A percentile compares a stretch with the other conserved stretches of the same genome.
phyloP scores from a whole-genome alignment of 2,797 vertebrate species.

The Garrulus glandarius region DNA sequence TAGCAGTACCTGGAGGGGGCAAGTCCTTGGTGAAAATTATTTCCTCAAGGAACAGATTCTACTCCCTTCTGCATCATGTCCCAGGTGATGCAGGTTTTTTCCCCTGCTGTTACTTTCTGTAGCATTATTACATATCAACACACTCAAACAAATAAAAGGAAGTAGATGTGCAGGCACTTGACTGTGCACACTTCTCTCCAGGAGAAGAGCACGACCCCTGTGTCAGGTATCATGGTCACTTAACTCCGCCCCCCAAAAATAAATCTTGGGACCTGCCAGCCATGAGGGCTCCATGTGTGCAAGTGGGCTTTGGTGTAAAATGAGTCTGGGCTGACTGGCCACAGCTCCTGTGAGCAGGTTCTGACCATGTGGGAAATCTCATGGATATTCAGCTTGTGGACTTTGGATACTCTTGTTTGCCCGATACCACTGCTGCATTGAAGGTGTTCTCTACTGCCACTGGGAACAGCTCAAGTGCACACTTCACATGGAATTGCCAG shows the following conservation, averaged over 20 bases:
- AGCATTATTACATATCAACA: not conserved
- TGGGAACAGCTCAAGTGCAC: not conserved
- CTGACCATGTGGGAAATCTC: not conserved
- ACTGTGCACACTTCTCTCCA: rapidly evolving
- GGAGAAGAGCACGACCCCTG: rapidly evolving
- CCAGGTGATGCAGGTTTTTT: not conserved
- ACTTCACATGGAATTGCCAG: not conserved
- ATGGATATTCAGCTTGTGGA: not conserved
- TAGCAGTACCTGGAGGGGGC: not conserved
- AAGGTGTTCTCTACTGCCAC: not conserved
- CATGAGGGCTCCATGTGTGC: rapidly evolving
- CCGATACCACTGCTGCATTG: not conserved
- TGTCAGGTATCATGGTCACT: not conserved
- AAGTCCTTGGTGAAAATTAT: not conserved
- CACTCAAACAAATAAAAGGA: not conserved
- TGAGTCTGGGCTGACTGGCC: rapidly evolving
- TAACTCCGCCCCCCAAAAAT: not conserved
- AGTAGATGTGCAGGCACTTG: not conserved
- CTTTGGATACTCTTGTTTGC: not conserved
- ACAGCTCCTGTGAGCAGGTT: not conserved
- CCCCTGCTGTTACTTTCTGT: not conserved
- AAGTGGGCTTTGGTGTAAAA: not conserved
- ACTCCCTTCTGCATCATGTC: not conserved
- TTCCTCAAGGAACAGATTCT: not conserved
- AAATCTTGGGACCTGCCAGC: not conserved